Percentiles rank a stretch among this genome's conserved stretches.
Evolutionary conservation across 2,113 vertebrate species (phyloP).

Genomic region (Dinomys branickii): DNA sequence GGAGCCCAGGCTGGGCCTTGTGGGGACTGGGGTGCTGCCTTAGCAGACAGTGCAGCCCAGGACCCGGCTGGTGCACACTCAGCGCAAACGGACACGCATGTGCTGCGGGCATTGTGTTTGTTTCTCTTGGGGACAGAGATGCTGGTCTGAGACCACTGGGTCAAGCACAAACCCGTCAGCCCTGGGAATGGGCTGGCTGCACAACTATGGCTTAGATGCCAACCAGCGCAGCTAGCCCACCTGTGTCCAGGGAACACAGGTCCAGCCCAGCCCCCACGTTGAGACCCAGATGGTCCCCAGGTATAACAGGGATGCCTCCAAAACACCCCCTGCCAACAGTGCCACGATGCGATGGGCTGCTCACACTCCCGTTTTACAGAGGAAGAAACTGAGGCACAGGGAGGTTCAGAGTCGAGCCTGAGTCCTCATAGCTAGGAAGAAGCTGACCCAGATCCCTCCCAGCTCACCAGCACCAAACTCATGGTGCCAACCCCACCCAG

Average conservation of each 20-base stretch:
- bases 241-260: not conserved
- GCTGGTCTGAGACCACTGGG: not conserved
- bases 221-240: not conserved
- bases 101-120: accelerated
- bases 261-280: not conserved
- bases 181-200: not conserved
- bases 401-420: not conserved
- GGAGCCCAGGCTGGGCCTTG: not conserved
- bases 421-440: not conserved
- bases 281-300: not conserved
- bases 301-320: no score
- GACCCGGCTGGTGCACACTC: not conserved
- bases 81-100: not conserved
- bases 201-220: not conserved
- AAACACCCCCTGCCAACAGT: not conserved
- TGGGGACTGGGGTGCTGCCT: not conserved
- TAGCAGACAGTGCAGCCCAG: not conserved
- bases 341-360: not conserved
- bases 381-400: not conserved
- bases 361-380: not conserved
- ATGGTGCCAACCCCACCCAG: not conserved
- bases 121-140: not conserved
- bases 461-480: not conserved
- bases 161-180: not conserved
- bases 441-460: not conserved